phyloP scores from a whole-genome alignment of 1,140 invertebrate species.

The Mactra quadrangularis region DNA sequence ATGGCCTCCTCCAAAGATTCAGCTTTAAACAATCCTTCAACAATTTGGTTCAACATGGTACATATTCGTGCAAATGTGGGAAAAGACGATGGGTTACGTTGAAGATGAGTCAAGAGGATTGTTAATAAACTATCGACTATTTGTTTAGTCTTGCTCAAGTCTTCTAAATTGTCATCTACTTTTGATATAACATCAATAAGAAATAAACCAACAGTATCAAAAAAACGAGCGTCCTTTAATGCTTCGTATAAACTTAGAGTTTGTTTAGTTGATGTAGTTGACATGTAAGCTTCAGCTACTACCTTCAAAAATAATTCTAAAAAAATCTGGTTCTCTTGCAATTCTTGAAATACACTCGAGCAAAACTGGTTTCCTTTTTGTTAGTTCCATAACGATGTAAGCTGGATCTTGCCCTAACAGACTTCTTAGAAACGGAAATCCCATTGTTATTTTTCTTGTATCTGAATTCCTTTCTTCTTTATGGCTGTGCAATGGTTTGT shows the following conservation, averaged over 20 bases:
- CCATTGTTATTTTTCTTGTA: background rate
- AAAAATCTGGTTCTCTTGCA: background rate
- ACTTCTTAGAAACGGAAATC: constrained; percentile 4
- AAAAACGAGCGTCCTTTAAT: constrained; percentile 16
- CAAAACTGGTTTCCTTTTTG: constrained; percentile 1
- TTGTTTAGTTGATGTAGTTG: background rate
- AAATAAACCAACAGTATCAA: constrained; percentile 1
- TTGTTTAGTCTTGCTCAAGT: background rate
- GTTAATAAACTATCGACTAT: background rate
- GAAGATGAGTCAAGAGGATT: background rate
- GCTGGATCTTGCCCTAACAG: constrained; percentile 15
- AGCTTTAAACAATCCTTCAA: background rate
- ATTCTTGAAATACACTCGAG: constrained; percentile 8
- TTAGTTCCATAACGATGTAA: constrained; percentile 35
- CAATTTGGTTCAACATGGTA: background rate
- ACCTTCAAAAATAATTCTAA: constrained; percentile 15
- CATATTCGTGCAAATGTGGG: background rate
- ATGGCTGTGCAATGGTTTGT: background rate
- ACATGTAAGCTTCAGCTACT: background rate
- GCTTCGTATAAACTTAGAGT: constrained; percentile 8
- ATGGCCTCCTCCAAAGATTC: background rate
- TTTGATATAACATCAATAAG: constrained; percentile 9
- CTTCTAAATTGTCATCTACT: background rate
- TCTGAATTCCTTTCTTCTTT: background rate
- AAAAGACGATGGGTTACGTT: background rate